Percentiles rank a stretch among this genome's conserved stretches.
Evolutionary conservation across 92 coral and sea anemone species (phyloP).

Genomic region (Palythoa grandiflora): DNA sequence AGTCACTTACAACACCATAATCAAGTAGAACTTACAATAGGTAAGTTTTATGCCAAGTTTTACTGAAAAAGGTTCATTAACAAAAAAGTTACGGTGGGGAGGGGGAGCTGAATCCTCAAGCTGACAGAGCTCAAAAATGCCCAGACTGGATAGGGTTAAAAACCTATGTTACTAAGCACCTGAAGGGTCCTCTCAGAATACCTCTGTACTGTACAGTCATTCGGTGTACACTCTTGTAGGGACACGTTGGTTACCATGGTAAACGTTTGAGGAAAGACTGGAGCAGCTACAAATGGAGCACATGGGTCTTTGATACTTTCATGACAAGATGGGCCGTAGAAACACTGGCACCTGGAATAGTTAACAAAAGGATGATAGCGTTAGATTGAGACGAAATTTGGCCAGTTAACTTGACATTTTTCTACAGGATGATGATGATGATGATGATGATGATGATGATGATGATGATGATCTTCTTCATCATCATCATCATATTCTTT

Average conservation of each 20-base stretch:
- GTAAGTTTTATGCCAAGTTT: no score
- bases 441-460: background rate
- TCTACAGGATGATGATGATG: background rate
- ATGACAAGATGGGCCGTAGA: conserved; percentile 64
- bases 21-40: no score
- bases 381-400: no score
- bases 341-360: conserved; percentile 64
- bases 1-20: no score
- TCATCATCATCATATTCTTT: no score
- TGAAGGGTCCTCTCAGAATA: conserved; percentile 37
- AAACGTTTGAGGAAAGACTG: conserved; percentile 72
- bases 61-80: no score
- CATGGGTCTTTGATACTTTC: conserved; percentile 55
- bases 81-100: no score
- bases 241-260: conserved; percentile 55
- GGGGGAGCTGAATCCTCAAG: no score
- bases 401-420: no score
- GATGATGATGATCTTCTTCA: background rate
- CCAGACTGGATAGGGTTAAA: background rate
- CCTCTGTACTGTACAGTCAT: conserved; percentile 14
- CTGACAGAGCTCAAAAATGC: no score
- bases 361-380: background rate
- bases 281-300: conserved; percentile 64
- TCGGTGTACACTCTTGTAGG: conserved; percentile 35
- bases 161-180: background rate